phyloP scores from a whole-genome alignment of 2,797 vertebrate genomes.

The Percopsis omiscomaycus region DNA sequence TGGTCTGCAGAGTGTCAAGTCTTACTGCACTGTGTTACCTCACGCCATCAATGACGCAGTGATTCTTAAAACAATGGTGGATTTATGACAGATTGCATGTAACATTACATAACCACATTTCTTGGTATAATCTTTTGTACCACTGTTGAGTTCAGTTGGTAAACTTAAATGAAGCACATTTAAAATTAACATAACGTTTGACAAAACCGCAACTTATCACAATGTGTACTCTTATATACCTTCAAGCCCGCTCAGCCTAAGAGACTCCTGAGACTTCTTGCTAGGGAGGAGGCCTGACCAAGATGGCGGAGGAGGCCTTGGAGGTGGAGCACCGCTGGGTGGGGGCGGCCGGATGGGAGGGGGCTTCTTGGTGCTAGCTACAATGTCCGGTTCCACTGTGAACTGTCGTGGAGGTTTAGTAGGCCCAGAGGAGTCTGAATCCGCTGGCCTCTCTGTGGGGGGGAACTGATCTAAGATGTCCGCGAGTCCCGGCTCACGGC shows the following conservation, averaged over 20 bases:
- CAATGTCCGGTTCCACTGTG: slow-evolving; percentile 92
- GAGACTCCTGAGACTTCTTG: slow-evolving; percentile 88
- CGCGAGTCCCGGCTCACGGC: slow-evolving; percentile 65
- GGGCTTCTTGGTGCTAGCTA: slow-evolving; percentile 96
- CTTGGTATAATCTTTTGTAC: too few relatives aligned
- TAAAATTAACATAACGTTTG: neutral
- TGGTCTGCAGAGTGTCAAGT: too few relatives aligned
- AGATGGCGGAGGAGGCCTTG: slow-evolving; percentile 89
- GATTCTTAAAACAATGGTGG: neutral
- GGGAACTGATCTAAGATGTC: slow-evolving; percentile 78
- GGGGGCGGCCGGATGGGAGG: slow-evolving; percentile 89
- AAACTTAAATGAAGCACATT: neutral
- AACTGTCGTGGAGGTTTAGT: slow-evolving; percentile 90
- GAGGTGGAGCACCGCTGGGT: slow-evolving; percentile 86
- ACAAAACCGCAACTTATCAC: slow-evolving; percentile 2
- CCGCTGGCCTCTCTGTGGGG: slow-evolving; percentile 67
- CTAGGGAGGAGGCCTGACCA: slow-evolving; percentile 84
- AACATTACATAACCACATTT: too few relatives aligned
- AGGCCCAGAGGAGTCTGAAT: slow-evolving; percentile 79
- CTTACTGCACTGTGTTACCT: too few relatives aligned
- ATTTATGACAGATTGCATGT: too few relatives aligned
- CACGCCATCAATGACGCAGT: too few relatives aligned
- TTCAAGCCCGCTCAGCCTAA: slow-evolving; percentile 83
- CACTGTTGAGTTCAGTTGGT: neutral
- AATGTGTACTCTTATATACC: slow-evolving; percentile 67